Evolutionary conservation across 2,113 vertebrate genomes (phyloP).

Genomic region (Alectura lathami): DNA sequence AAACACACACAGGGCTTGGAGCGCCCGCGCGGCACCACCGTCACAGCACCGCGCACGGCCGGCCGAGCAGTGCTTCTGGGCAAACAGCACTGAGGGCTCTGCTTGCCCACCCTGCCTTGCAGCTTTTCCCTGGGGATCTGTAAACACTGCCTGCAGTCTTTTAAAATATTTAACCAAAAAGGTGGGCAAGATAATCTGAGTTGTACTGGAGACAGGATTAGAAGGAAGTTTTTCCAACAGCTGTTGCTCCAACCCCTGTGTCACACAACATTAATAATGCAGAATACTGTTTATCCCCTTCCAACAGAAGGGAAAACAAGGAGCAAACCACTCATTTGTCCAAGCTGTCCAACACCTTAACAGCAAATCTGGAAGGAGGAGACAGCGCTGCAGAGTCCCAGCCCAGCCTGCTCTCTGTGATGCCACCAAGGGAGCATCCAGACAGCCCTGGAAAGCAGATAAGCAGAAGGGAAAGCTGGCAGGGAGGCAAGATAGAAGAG

Average conservation of each 20-base stretch:
- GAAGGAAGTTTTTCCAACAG: not conserved
- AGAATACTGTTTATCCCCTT: not conserved
- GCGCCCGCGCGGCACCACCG: not conserved
- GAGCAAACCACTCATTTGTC: not conserved
- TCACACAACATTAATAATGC: not conserved
- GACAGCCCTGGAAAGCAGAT: conserved; percentile 21
- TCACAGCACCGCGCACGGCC: not conserved
- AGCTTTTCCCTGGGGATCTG: not conserved
- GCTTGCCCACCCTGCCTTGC: not conserved
- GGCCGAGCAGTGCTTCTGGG: not conserved
- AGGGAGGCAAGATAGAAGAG: not conserved
- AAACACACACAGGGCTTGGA: conserved; percentile 3
- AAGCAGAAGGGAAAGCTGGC: conserved; percentile 1
- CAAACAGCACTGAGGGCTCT: not conserved
- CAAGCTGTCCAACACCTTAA: not conserved
- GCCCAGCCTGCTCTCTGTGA: no score
- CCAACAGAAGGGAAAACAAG: not conserved
- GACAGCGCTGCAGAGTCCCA: fast-evolving
- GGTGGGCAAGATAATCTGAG: not conserved
- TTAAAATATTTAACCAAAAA: not conserved
- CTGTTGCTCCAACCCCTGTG: not conserved
- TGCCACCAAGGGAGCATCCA: not conserved
- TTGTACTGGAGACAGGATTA: not conserved
- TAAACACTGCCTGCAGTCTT: not conserved
- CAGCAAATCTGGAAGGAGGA: not conserved